Percentiles rank a stretch among this genome's conserved stretches.
Evolutionary conservation across 2,113 vertebrate species (phyloP).

Genomic region (Chaetodon auriga): DNA sequence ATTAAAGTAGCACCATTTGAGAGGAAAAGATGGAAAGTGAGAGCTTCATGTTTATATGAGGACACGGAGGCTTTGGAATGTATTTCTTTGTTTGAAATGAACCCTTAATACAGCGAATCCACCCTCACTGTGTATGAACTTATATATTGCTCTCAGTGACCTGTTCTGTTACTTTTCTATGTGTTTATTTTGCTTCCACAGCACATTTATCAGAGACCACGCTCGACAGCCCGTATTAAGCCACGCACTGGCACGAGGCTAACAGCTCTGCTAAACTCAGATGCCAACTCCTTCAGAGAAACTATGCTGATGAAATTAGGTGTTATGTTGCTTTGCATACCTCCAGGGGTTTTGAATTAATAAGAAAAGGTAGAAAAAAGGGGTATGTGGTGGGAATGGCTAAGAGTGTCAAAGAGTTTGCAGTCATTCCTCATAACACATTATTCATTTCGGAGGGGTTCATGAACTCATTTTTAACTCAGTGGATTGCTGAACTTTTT

Average conservation of each 20-base stretch:
- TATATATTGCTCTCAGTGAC: no score
- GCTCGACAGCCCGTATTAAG: neutral
- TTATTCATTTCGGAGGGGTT: conserved; percentile 53
- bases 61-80: no score
- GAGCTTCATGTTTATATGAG: neutral
- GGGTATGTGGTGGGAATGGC: neutral
- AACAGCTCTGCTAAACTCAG: neutral
- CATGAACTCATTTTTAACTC: conserved; percentile 62
- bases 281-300: neutral
- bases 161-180: neutral
- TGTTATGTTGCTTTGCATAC: conserved; percentile 17
- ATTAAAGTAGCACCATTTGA: neutral
- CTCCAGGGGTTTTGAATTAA: conserved; percentile 5
- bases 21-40: neutral
- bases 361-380: neutral
- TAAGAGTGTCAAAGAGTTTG: conserved; percentile 49
- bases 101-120: neutral
- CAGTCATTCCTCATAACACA: conserved; percentile 20
- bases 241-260: neutral
- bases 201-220: neutral
- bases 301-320: conserved; percentile 4
- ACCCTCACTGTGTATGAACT: no score
- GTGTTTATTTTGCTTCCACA: neutral
- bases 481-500: conserved; percentile 41
- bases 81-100: neutral